Percentiles rank a stretch among this genome's conserved stretches.
Evolutionary conservation across 2,888 invertebrate species (phyloP).

Genomic region (Conomelus anceps): DNA sequence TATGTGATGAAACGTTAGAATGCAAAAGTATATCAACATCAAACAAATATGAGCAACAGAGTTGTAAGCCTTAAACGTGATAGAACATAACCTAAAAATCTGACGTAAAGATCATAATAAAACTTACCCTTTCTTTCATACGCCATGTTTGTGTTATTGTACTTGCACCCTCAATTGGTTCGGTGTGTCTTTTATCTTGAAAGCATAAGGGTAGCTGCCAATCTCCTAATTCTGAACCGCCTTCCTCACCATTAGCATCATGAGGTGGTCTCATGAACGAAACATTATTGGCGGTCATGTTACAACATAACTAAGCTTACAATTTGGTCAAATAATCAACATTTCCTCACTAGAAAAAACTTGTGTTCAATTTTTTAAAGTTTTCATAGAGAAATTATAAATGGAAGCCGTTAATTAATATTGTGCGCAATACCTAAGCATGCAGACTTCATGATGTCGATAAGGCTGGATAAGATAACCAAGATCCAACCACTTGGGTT

Average conservation of each 20-base stretch:
- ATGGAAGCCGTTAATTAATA: neutral
- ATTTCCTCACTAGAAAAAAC: neutral
- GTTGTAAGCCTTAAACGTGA: neutral
- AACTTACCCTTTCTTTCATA: conserved; percentile 76
- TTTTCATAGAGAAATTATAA: neutral
- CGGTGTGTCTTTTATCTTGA: conserved; percentile 65
- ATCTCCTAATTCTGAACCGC: conserved; percentile 41
- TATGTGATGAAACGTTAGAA: too few relatives aligned
- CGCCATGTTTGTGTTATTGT: conserved; percentile 76
- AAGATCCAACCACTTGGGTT: neutral
- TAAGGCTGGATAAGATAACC: neutral
- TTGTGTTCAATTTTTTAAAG: neutral
- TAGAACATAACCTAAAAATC: neutral
- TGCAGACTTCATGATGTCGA: neutral
- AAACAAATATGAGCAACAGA: too few relatives aligned
- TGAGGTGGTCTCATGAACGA: neutral
- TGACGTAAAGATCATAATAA: neutral
- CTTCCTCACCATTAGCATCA: conserved; percentile 13
- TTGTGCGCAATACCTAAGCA: neutral
- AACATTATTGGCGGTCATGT: neutral
- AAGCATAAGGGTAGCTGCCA: conserved; percentile 67
- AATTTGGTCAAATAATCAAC: neutral
- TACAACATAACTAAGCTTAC: neutral
- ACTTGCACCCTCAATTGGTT: conserved; percentile 59
- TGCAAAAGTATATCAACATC: too few relatives aligned